Conservation (phyloP, 2,888 invertebrate genomes). For the Hoplodrina ambigua region DNA sequence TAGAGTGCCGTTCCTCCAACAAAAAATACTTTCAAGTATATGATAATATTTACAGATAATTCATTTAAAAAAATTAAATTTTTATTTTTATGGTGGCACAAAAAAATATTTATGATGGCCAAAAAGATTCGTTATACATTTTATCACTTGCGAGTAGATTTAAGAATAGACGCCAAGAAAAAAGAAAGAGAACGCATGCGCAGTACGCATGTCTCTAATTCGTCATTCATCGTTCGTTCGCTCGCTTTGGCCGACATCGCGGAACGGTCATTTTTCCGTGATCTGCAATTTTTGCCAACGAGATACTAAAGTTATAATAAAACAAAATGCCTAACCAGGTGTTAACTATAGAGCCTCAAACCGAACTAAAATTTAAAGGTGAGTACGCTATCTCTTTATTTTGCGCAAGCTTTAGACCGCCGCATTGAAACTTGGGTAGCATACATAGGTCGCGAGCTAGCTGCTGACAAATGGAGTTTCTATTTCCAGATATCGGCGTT, state of each 20-base stretch:
- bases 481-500: constrained; percentile 90
- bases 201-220: constrained; percentile 80
- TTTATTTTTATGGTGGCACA: background rate
- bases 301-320: constrained; percentile 88
- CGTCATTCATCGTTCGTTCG: constrained; percentile 78
- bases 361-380: constrained; percentile 97
- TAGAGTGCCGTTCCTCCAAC: constrained; percentile 2
- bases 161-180: constrained; percentile 54
- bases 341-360: constrained; percentile 96
- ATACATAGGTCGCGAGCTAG: constrained; percentile 84
- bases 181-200: constrained; percentile 65
- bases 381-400: constrained; percentile 83
- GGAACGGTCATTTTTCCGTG: constrained; percentile 77
- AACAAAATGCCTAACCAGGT: constrained; percentile 93
- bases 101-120: background rate
- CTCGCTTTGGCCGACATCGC: constrained; percentile 84
- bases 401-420: constrained; percentile 67
- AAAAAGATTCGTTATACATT: constrained; percentile 9
- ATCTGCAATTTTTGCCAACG: constrained; percentile 82
- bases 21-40: background rate
- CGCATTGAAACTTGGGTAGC: constrained; percentile 82
- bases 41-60: background rate
- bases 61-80: background rate
- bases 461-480: constrained; percentile 90
- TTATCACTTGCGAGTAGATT: constrained; percentile 13